Percentiles rank a stretch among this genome's conserved stretches.
Evolutionary conservation across 2,888 invertebrate species (phyloP).

Genomic region (Chrysolina haemoptera): DNA sequence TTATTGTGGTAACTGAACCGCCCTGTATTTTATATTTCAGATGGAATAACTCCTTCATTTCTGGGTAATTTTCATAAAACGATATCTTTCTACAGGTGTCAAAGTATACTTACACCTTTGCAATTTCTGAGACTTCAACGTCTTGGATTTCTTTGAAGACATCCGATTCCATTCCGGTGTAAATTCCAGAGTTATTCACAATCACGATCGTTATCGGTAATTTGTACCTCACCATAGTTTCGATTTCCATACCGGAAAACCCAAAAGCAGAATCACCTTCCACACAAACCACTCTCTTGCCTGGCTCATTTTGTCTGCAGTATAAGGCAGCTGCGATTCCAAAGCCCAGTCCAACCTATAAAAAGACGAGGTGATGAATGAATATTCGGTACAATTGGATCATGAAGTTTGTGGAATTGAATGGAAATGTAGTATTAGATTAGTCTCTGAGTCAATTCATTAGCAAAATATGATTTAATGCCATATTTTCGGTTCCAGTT

Average conservation of each 20-base stretch:
- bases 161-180: conserved; percentile 87
- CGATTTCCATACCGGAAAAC: conserved; percentile 98
- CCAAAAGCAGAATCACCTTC: conserved; percentile 99
- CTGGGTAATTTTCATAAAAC: too few species aligned
- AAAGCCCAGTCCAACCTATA: conserved; percentile 87
- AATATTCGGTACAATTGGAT: too few species aligned
- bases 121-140: conserved; percentile 74
- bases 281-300: conserved; percentile 90
- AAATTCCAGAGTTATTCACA: conserved; percentile 97
- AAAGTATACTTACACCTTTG: conserved; percentile 78
- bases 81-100: too few species aligned
- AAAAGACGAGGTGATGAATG: conserved; percentile 19
- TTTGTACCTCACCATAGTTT: conserved; percentile 95
- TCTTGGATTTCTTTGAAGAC: conserved; percentile 80
- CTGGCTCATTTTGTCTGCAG: conserved; percentile 85
- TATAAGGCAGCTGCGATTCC: conserved; percentile 93
- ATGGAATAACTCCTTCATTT: too few species aligned
- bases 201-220: conserved; percentile 92
- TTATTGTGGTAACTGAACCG: too few species aligned
- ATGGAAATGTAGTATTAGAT: too few species aligned
- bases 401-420: too few species aligned
- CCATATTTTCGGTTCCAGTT: too few species aligned
- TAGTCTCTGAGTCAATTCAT: too few species aligned
- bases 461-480: too few species aligned
- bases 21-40: too few species aligned